Evolutionary conservation across 1,140 invertebrate species (phyloP).

Genomic region (Conus ventricosus): DNA sequence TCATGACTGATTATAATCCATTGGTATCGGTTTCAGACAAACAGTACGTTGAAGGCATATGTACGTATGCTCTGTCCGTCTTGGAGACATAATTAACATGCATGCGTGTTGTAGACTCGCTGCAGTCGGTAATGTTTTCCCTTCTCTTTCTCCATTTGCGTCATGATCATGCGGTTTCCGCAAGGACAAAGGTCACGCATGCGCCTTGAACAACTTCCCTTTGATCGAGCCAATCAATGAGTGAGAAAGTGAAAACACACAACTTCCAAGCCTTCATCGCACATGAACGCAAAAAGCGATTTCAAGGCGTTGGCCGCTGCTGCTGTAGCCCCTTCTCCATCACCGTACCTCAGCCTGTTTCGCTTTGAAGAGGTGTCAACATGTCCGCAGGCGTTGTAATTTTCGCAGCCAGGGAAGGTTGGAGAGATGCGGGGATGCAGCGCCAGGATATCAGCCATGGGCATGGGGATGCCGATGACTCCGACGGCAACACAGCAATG

Average conservation of each 20-base stretch:
- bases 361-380: neutral
- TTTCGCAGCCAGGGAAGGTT: slow-evolving; percentile 32
- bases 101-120: no score
- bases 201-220: neutral
- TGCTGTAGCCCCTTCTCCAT: no score
- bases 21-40: no score
- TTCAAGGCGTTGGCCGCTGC: slow-evolving; percentile 1
- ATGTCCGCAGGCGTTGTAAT: slow-evolving; percentile 40
- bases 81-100: no score
- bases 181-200: neutral
- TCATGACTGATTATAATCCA: no score
- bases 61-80: no score
- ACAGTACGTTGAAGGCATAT: no score
- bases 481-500: neutral
- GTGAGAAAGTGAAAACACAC: neutral
- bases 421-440: slow-evolving; percentile 32
- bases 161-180: no score
- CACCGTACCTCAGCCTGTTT: neutral
- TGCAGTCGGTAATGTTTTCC: no score
- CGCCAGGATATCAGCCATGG: slow-evolving; percentile 10
- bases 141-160: no score
- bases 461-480: neutral
- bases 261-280: no score
- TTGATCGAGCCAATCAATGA: neutral
- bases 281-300: neutral